Percentiles rank a stretch among this genome's conserved stretches.
These are phyloP conservation scores for Rhabditophanes sp. DNA, from an alignment of 2,888 invertebrate species.

Conservation along the genomic window DNA sequence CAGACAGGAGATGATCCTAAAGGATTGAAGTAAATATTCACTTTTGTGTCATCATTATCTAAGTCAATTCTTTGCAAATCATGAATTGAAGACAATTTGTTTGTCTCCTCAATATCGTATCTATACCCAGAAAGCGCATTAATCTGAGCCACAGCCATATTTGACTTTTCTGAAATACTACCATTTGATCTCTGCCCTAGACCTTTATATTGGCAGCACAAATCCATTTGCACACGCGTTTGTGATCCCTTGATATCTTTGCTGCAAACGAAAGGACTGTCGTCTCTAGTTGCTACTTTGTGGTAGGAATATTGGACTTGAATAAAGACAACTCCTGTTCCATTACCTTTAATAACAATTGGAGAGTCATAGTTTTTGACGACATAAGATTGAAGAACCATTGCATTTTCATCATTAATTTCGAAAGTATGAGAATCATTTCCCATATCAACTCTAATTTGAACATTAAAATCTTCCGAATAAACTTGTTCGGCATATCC, in stretches of 20 bases:
- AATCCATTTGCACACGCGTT: constrained; percentile 31
- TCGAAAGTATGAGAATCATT: constrained; percentile 42
- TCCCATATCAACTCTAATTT: constrained; percentile 51
- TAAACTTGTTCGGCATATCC: constrained; percentile 55
- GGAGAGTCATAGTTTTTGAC: constrained; percentile 48
- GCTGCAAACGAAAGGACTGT: constrained; percentile 38
- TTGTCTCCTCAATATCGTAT: constrained; percentile 37
- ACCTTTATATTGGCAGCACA: constrained; percentile 42
- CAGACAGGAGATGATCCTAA: constrained; percentile 50
- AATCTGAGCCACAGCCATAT: constrained; percentile 47
- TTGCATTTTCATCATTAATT: constrained; percentile 40
- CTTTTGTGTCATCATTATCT: constrained; percentile 45
- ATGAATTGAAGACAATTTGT: constrained; percentile 22
- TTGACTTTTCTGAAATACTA: constrained; percentile 34
- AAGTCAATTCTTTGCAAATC: constrained; percentile 45
- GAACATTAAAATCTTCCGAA: constrained; percentile 48
- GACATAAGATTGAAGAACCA: constrained; percentile 65
- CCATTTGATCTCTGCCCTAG: constrained; percentile 4
- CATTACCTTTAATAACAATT: constrained; percentile 61
- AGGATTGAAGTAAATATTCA: constrained; percentile 47
- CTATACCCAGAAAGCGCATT: constrained; percentile 29
- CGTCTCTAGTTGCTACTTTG: constrained; percentile 51
- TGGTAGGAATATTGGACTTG: constrained; percentile 62
- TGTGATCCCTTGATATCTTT: constrained; percentile 35
- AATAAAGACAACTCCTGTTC: constrained; percentile 56